Evolutionary conservation across 2,888 invertebrate species (phyloP).

Genomic region (Pristionchus maxplancki): DNA sequence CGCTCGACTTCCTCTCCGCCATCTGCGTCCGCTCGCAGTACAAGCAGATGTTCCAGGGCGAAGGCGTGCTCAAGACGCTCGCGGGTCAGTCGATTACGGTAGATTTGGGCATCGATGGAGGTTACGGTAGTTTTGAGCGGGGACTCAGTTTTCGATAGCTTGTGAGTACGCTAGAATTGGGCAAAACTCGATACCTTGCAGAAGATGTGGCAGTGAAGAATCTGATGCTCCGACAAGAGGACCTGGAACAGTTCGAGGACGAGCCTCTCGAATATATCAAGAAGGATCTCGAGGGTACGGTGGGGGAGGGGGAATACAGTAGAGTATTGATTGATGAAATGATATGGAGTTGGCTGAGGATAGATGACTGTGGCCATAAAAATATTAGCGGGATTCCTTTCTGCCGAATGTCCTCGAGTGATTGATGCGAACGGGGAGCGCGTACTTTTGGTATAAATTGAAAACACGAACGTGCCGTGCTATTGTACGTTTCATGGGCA

Average conservation of each 20-base stretch:
- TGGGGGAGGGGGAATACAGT: background rate
- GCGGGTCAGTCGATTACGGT: background rate
- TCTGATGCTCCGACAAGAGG: conserved; percentile 94
- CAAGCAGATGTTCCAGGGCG: conserved; percentile 79
- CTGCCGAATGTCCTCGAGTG: no score
- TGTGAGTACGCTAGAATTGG: conserved; percentile 47
- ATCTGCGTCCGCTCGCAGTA: conserved; percentile 93
- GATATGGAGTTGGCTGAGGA: background rate
- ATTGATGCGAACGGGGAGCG: no score
- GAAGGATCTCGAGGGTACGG: conserved; percentile 91
- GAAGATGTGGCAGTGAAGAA: conserved; percentile 99
- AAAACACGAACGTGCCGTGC: no score
- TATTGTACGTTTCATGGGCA: no score
- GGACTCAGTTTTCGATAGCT: no score
- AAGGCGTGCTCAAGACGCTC: conserved; percentile 66
- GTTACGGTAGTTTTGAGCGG: background rate
- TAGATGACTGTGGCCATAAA: no score
- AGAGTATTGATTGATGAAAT: background rate
- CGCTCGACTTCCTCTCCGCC: conserved; percentile 93
- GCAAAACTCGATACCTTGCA: no score
- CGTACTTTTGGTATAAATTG: no score
- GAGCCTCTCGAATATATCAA: conserved; percentile 97
- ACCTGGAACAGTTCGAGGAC: conserved; percentile 96
- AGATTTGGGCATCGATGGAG: background rate
- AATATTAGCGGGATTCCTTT: no score